Evolutionary conservation across 2,797 vertebrate species (phyloP).

Genomic region (Podargus strigoides): DNA sequence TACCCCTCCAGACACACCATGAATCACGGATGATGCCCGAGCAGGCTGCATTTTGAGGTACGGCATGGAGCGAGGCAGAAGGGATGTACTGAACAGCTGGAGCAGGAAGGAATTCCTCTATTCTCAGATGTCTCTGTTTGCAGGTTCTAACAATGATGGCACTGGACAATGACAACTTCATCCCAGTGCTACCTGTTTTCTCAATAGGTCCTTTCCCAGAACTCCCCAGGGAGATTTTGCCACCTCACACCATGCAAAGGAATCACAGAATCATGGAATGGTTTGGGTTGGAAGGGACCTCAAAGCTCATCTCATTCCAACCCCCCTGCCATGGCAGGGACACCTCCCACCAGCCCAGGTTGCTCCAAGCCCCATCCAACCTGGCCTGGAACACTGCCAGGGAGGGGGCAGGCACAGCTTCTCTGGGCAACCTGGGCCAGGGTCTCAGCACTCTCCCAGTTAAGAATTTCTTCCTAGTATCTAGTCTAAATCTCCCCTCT

Average conservation of each 20-base stretch:
- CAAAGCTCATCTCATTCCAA: no score
- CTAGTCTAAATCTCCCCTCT: no score
- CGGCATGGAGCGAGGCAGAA: fast-evolving
- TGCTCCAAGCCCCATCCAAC: no score
- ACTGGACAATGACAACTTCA: background rate
- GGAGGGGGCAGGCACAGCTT: no score
- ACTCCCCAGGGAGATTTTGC: background rate
- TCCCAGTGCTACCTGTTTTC: background rate
- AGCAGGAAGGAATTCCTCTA: background rate
- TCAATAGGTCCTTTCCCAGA: background rate
- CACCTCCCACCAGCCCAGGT: no score
- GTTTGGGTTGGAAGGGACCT: no score
- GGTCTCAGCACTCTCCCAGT: no score
- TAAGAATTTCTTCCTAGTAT: no score
- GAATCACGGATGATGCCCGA: background rate
- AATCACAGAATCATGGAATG: no score
- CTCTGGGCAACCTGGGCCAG: no score
- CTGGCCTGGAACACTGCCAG: no score
- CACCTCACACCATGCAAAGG: background rate
- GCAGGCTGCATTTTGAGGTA: background rate
- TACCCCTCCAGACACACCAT: background rate
- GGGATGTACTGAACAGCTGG: background rate
- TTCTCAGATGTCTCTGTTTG: background rate
- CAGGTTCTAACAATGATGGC: background rate
- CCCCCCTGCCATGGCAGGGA: no score